These are phyloP conservation scores for Pungitius pungitius DNA, from an alignment of 2,113 vertebrate species.

Conservation along the genomic window DNA sequence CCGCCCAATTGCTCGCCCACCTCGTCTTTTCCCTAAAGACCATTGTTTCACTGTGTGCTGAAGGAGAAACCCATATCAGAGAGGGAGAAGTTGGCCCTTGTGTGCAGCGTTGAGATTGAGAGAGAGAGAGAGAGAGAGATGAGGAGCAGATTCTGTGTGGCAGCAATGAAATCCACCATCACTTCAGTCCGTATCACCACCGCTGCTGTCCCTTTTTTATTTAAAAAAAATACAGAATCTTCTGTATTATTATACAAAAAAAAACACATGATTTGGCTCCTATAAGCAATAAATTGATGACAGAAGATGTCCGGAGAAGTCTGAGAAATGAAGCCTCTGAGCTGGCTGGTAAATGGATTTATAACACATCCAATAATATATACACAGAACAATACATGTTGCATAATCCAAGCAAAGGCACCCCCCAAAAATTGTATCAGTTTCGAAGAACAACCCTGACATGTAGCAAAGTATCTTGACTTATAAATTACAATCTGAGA, in stretches of 20 bases:
- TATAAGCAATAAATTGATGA: constrained; percentile 45
- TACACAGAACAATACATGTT: not conserved
- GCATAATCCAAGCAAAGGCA: not conserved
- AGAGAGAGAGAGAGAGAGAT: constrained; percentile 59
- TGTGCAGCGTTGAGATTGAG: constrained; percentile 26
- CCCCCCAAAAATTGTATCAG: not conserved
- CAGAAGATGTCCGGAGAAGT: constrained; percentile 37
- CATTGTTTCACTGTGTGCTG: constrained; percentile 36
- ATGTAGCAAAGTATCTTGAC: not conserved
- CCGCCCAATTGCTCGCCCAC: constrained; percentile 8
- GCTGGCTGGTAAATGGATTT: constrained; percentile 19
- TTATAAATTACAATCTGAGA: not conserved
- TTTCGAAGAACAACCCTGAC: not conserved
- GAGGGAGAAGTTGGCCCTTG: constrained; percentile 32
- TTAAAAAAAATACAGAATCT: constrained; percentile 18
- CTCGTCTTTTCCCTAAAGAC: constrained; percentile 25
- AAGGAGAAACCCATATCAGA: constrained; percentile 14
- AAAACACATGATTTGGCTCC: constrained; percentile 45
- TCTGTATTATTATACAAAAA: constrained; percentile 8
- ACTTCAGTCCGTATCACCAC: constrained; percentile 36
- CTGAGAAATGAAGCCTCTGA: constrained; percentile 3
- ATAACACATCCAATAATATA: not conserved
- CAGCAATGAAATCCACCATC: constrained; percentile 57
- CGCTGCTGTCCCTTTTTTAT: constrained; percentile 26
- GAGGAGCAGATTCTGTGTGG: constrained; percentile 73